Evolutionary conservation across 2,113 vertebrate genomes (phyloP), one percentile per base, ranked within the genome.

Genomic region (Agapornis roseicollis): DNA sequence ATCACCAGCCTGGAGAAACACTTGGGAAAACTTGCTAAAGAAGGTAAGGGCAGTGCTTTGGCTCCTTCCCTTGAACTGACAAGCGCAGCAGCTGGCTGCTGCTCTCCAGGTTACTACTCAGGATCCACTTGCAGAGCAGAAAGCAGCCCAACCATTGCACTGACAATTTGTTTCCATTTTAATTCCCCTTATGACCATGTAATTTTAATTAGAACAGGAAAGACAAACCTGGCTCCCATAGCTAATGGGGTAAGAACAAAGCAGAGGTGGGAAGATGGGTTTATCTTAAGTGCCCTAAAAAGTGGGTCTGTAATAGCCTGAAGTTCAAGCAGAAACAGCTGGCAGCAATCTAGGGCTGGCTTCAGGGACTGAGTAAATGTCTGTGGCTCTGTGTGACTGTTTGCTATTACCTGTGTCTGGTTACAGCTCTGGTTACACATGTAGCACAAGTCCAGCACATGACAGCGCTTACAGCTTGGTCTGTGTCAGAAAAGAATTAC

Each of bases 1-100:
- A 58, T 99, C 41, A 88, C 93, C 3, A 98, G 99, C 95, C 97
- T 99, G 91, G 99, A 99, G 76, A 99, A 98, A 37, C 99, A 99
- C 88, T 94, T 99, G 35, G 97, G 97, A 4, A 98, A 94, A 29
- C 99, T 99, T 8, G 98, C 98, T 42, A 99, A 97, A 95, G 99
- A 99, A 99, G 99, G 99, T 99, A 96, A 71, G 6, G 79, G 81
- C 77, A 31, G 22, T 0, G 16, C 46, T 52, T 52, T 0, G 41
- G 56, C 72, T 28, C 13, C 56, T 95, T 42, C 0, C 2, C 83
- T 29, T 19, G 64, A 63, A 27, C 52, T 23, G 29, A 28, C 14
- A 20, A 61, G 58, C 37, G 49, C 50, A 42, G 71, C 13, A 53
- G 44, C 50, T 33, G 72, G 29, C 31, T 69, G 60, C 2, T 76